Evolutionary conservation across 92 coral and sea anemone species (phyloP).

Genomic region (Pocillopora meandrina): DNA sequence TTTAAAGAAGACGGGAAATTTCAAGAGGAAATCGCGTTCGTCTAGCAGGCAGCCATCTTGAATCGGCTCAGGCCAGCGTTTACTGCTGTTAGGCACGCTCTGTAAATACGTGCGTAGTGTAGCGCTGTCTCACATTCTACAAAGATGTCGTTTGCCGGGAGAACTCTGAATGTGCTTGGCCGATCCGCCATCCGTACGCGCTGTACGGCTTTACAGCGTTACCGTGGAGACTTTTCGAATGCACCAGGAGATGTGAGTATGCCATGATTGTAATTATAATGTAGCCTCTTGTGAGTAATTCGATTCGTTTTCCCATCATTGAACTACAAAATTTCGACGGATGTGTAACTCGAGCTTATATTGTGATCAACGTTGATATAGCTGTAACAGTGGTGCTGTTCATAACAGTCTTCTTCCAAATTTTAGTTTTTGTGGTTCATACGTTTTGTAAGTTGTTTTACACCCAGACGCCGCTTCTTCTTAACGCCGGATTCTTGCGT

Average conservation of each 20-base stretch:
- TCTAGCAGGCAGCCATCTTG: conserved; percentile 47
- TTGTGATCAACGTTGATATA: too few species aligned
- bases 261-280: neutral
- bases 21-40: neutral
- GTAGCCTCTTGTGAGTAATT: neutral
- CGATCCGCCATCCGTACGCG: conserved; percentile 96
- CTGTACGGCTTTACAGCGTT: conserved; percentile 66
- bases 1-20: conserved; percentile 9
- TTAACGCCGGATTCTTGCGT: too few species aligned
- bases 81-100: conserved; percentile 32
- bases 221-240: conserved; percentile 80
- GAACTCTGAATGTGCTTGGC: conserved; percentile 80
- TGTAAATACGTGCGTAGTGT: neutral
- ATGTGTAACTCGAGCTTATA: too few species aligned
- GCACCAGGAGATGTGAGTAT: conserved; percentile 90
- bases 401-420: too few species aligned
- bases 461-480: too few species aligned
- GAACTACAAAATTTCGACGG: too few species aligned
- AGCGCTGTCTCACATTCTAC: neutral
- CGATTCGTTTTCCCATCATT: neutral
- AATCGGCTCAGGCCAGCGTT: conserved; percentile 53
- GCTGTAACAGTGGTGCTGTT: too few species aligned
- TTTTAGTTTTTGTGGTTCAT: too few species aligned
- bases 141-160: conserved; percentile 94
- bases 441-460: too few species aligned